Base-by-base conservation (phyloP, 2,797 vertebrate species). In the Labeo calbasu region DNA sequence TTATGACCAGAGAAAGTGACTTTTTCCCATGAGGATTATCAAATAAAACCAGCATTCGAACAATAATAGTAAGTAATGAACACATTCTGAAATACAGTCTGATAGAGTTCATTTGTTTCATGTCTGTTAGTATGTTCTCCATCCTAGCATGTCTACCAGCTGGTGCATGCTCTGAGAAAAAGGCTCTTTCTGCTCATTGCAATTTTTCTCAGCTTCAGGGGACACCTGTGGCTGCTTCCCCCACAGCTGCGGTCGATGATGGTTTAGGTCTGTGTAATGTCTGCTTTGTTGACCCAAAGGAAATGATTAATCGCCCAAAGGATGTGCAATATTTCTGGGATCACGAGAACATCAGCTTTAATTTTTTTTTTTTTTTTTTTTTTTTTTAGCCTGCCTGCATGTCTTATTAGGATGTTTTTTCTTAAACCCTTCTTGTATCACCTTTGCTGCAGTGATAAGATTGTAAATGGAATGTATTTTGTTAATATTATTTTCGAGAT, bases 191-290 rank as follows among this genome's bases (percentile, higher is more conserved):
- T 55, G 77, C 63, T 79, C 48, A 55, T 78, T 53, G 50, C 0
- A 2, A 13, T 25, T 17, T 59, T 82, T 77, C 82, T 70, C 68
- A 36, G 78, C 69, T 86, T 73, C 43, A 73, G 28, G 61, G 43
- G 69, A 86, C 87, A 87, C 77, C 87, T 89, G 82, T 73, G 36
- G 25, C 73, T 12, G 48, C 51, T 85, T 87, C 83, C 77, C 72
- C 13, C 83, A 75, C 88, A 89, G 88, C 88, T 89, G 88, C 86
- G 68, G 50, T 50, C 55, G 23, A 79, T n/a, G 78, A 83, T 53
- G 25, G 32, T 21, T 50, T 59, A 14, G 46, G 50, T 77, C 77
- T 75, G 46, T 71, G 76, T 57, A 82, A 84, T 40, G 78, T 71
- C 78, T 81, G 48, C 66, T 53, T 46, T 70, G 81, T 71, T 70